These are phyloP conservation scores for Anagyrus pseudococci DNA, from an alignment of 2,888 invertebrate genomes.

Conservation along the genomic window DNA sequence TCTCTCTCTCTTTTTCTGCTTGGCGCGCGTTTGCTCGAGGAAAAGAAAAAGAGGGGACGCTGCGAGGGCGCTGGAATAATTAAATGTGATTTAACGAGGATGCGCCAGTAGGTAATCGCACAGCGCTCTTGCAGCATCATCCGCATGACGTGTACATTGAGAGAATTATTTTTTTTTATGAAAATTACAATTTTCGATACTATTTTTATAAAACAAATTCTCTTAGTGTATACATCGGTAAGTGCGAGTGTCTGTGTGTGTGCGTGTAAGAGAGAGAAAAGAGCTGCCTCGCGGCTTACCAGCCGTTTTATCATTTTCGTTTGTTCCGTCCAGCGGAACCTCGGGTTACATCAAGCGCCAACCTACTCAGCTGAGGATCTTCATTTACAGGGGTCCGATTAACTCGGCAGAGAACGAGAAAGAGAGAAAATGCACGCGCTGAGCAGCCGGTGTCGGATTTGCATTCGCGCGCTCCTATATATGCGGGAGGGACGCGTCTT, in stretches of 20 bases:
- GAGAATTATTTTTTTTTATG: too few species aligned
- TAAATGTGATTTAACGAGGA: too few species aligned
- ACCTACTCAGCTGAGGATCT: background rate
- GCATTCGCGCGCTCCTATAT: background rate
- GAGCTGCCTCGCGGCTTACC: background rate
- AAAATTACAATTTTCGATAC: background rate
- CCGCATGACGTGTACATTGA: too few species aligned
- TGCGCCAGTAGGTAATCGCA: too few species aligned
- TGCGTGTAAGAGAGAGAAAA: too few species aligned
- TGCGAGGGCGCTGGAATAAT: too few species aligned
- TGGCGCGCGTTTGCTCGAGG: background rate
- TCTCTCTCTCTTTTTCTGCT: background rate
- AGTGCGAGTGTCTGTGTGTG: background rate
- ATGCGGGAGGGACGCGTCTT: background rate
- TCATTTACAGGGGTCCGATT: background rate
- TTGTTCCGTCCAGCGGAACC: too few species aligned
- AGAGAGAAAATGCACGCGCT: background rate
- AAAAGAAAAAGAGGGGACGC: conserved; percentile 27
- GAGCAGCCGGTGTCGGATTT: background rate
- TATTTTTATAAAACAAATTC: background rate
- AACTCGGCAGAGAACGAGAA: background rate
- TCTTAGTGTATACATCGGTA: background rate
- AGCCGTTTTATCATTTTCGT: background rate
- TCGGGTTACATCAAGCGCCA: too few species aligned
- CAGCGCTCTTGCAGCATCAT: too few species aligned